phyloP scores from a whole-genome alignment of 2,797 vertebrate genomes.

The Amazona ochrocephala region DNA sequence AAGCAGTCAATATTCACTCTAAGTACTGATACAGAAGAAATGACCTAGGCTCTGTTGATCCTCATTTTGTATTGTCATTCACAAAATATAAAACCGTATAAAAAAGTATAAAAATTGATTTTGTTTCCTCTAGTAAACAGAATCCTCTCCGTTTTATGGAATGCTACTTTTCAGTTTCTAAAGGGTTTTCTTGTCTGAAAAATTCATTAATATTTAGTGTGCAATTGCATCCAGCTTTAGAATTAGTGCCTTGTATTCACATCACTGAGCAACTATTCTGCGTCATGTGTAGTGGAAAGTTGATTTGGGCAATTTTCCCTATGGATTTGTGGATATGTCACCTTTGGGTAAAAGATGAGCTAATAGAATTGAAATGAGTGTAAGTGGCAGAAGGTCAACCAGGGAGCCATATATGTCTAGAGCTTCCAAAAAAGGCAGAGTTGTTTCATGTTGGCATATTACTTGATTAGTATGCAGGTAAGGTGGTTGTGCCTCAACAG shows the following conservation, averaged over 20 bases:
- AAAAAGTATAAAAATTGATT: neutral
- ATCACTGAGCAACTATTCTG: neutral
- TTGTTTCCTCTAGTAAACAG: neutral
- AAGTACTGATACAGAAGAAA: neutral
- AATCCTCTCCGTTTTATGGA: neutral
- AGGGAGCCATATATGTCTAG: constrained; percentile 61
- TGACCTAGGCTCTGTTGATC: neutral
- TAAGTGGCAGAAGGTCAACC: constrained; percentile 80
- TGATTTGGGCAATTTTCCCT: constrained; percentile 60
- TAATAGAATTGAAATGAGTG: constrained; percentile 81
- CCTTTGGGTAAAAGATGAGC: constrained; percentile 79
- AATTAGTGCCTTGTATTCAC: neutral
- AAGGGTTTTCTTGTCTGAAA: constrained; percentile 4
- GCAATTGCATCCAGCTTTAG: constrained; percentile 16
- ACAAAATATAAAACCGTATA: neutral
- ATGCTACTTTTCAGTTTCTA: neutral
- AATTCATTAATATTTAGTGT: constrained; percentile 42
- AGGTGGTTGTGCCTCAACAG: constrained; percentile 76
- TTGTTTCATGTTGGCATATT: constrained; percentile 70
- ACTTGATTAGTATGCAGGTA: constrained; percentile 83
- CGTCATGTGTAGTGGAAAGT: neutral
- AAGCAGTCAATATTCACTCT: neutral
- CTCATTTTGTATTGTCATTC: neutral
- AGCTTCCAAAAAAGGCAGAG: constrained; percentile 73
- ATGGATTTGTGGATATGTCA: constrained; percentile 73